These are phyloP conservation scores for Grus americana DNA, from an alignment of 2,113 vertebrate genomes.

Conservation along the genomic window DNA sequence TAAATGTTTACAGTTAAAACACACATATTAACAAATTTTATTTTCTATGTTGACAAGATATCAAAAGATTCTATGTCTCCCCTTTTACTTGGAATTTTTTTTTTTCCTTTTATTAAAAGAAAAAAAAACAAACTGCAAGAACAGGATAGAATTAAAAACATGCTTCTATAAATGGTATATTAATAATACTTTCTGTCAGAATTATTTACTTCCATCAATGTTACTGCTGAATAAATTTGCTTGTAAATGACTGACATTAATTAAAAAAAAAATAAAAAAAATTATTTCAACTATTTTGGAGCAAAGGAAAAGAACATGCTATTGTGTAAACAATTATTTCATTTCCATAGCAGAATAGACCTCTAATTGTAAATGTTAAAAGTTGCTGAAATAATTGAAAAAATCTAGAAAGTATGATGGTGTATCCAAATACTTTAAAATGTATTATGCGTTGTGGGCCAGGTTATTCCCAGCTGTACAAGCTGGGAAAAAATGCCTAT, in stretches of 20 bases:
- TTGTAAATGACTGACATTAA: background rate
- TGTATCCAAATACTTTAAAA: background rate
- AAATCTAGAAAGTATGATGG: background rate
- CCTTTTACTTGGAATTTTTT: background rate
- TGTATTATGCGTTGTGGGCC: background rate
- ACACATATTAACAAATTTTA: background rate
- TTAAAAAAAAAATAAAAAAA: background rate
- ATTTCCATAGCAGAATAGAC: background rate
- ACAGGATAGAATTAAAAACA: background rate
- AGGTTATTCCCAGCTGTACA: background rate
- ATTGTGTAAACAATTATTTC: background rate
- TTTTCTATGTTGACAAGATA: background rate
- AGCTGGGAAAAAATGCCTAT: background rate
- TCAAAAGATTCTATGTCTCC: background rate
- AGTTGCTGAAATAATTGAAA: background rate
- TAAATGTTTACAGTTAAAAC: background rate
- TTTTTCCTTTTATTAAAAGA: background rate
- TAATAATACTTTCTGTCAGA: background rate
- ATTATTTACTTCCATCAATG: background rate
- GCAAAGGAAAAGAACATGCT: background rate
- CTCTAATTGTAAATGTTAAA: background rate
- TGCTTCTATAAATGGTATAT: background rate
- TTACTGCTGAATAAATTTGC: background rate
- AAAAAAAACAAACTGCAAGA: background rate
- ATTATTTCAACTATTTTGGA: background rate